Conservation (phyloP, 64 coral and sea anemone genomes). For the Montipora sp. region DNA sequence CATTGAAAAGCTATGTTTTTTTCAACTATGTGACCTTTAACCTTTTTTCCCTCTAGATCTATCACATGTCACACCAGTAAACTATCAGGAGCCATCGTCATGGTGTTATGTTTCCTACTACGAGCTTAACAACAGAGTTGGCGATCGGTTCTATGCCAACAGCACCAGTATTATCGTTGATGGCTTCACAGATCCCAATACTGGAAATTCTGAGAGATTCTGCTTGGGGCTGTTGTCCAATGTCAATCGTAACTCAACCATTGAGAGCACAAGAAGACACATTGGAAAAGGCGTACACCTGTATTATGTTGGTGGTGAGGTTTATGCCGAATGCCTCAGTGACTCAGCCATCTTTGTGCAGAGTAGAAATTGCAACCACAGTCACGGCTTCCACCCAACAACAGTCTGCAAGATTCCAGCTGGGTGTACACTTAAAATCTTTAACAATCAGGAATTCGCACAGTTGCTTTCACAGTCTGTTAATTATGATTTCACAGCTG, state of each 20-base stretch:
- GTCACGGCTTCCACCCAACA: conserved; percentile 80
- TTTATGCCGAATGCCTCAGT: conserved; percentile 78
- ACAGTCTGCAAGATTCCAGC: conserved; percentile 84
- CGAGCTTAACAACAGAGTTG: conserved; percentile 79
- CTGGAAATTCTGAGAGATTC: conserved; percentile 80
- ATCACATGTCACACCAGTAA: conserved; percentile 79
- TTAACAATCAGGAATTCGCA: conserved; percentile 82
- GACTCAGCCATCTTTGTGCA: conserved; percentile 89
- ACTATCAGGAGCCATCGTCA: conserved; percentile 77
- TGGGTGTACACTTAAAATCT: conserved; percentile 77
- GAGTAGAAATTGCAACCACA: conserved; percentile 80
- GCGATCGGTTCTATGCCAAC: conserved; percentile 77
- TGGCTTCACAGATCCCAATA: conserved; percentile 82
- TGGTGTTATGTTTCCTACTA: conserved; percentile 82
- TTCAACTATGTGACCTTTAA: too few relatives aligned
- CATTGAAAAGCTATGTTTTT: too few relatives aligned
- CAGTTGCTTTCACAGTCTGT: conserved; percentile 81
- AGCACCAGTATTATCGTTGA: conserved; percentile 74
- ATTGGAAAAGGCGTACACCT: conserved; percentile 84
- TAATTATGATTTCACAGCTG: conserved; percentile 81
- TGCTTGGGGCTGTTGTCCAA: conserved; percentile 70
- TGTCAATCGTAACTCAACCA: conserved; percentile 75
- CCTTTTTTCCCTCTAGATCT: conserved; percentile 50
- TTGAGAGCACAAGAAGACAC: conserved; percentile 75
- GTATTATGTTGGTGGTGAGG: conserved; percentile 80